Conservation (phyloP, 1,140 invertebrate species). For the Steinernema khuongi region DNA sequence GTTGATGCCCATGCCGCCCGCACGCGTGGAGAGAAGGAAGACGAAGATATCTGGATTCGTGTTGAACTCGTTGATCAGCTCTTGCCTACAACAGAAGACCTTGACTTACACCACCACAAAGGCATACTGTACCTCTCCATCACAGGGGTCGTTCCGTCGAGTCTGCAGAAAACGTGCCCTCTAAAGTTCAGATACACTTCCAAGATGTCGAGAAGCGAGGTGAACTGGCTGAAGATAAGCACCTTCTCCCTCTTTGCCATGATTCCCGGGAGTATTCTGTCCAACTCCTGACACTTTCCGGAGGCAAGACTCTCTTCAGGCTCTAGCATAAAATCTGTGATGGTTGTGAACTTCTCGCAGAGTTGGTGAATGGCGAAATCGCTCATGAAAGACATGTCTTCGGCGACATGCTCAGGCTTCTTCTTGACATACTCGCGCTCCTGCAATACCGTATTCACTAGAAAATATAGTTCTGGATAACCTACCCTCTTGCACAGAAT, state of each 20-base stretch:
- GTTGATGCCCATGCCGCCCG: conserved; percentile 66
- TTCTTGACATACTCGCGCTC: conserved; percentile 71
- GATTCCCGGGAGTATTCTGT: conserved; percentile 59
- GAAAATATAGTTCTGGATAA: conserved; percentile 29
- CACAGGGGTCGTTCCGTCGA: conserved; percentile 79
- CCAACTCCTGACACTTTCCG: conserved; percentile 63
- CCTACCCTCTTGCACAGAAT: conserved; percentile 65
- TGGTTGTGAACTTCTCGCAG: conserved; percentile 63
- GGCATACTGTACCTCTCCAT: conserved; percentile 64
- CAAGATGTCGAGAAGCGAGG: conserved; percentile 81
- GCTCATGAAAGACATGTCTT: conserved; percentile 78
- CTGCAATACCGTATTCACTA: conserved; percentile 41
- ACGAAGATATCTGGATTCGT: conserved; percentile 62
- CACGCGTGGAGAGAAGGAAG: conserved; percentile 65
- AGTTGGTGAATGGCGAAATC: conserved; percentile 84
- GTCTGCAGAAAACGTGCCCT: conserved; percentile 70
- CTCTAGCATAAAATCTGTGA: conserved; percentile 55
- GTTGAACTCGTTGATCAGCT: conserved; percentile 64
- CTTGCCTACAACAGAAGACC: conserved; percentile 60
- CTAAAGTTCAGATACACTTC: conserved; percentile 75
- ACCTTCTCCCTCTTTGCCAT: conserved; percentile 64
- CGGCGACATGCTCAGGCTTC: conserved; percentile 74
- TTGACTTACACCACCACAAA: conserved; percentile 49
- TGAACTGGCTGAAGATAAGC: conserved; percentile 88
- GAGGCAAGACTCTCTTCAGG: conserved; percentile 61